A percentile compares a stretch with the other conserved stretches of the same genome.
Conservation (phyloP, 1,140 invertebrate species). For the Drosophila fuyamai region DNA sequence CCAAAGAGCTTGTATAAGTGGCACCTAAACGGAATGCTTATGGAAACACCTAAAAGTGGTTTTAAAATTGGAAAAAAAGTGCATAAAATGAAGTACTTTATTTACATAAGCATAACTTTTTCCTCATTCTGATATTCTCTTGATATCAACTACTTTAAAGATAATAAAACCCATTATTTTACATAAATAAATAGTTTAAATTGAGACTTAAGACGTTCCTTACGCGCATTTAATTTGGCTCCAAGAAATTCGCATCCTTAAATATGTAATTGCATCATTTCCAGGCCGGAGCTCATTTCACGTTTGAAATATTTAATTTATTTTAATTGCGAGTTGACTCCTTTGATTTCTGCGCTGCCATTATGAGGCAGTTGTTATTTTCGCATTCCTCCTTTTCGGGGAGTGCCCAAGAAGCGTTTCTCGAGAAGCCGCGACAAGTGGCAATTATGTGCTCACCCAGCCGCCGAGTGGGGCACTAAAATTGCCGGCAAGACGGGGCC, state of each 20-base stretch:
- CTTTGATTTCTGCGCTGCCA: conserved; percentile 59
- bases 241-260: not conserved
- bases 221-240: conserved; percentile 1
- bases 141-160: too few relatives aligned
- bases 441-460: conserved; percentile 75
- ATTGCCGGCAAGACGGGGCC: conserved; percentile 65
- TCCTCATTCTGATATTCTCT: too few relatives aligned
- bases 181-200: too few relatives aligned
- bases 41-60: too few relatives aligned
- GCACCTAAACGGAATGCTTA: too few relatives aligned
- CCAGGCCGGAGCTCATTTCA: conserved; percentile 35
- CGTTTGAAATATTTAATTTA: conserved; percentile 60
- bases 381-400: conserved; percentile 21
- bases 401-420: conserved; percentile 49
- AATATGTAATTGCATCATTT: conserved; percentile 24
- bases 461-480: conserved; percentile 60
- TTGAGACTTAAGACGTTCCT: too few relatives aligned
- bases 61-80: too few relatives aligned
- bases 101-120: too few relatives aligned
- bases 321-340: conserved; percentile 73
- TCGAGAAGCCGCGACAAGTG: conserved; percentile 63
- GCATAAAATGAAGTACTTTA: too few relatives aligned
- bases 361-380: conserved; percentile 39
- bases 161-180: too few relatives aligned
- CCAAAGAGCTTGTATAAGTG: conserved; percentile 7